Percentiles rank a stretch among this genome's conserved stretches.
These are phyloP conservation scores for Chionis minor DNA, from an alignment of 2,113 vertebrate species.

Conservation along the genomic window DNA sequence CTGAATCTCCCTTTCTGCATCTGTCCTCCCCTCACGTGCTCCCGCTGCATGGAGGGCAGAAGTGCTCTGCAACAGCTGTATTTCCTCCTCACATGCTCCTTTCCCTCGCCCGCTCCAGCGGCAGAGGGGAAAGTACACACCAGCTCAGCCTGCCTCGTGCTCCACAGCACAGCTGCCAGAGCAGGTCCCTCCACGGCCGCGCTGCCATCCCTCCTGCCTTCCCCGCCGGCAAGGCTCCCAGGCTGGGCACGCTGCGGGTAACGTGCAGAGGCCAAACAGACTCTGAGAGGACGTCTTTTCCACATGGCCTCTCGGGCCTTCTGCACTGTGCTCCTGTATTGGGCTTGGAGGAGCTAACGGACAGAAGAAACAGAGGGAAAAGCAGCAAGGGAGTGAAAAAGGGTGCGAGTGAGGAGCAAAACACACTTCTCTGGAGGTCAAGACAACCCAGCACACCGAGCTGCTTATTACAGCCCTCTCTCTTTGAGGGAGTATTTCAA, in stretches of 20 bases:
- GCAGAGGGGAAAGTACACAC: not conserved
- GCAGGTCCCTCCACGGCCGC: not conserved
- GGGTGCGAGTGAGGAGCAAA: not conserved
- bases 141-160: not conserved
- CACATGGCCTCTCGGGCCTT: not conserved
- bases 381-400: not conserved
- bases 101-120: not conserved
- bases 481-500: not conserved
- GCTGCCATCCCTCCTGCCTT: not conserved
- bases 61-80: not conserved
- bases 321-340: not conserved
- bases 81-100: conserved; percentile 19
- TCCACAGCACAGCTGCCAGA: not conserved
- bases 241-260: rapidly evolving
- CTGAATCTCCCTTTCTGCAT: not conserved
- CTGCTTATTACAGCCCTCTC: not conserved
- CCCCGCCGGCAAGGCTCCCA: not conserved
- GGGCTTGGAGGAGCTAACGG: not conserved
- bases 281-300: not conserved
- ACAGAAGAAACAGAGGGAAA: not conserved
- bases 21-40: not conserved
- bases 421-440: not conserved
- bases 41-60: not conserved
- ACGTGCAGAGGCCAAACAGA: not conserved
- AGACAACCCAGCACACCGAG: not conserved